A percentile compares a stretch with the other conserved stretches of the same genome.
phyloP scores from a whole-genome alignment of 2,888 invertebrate species.

The Cosmia pyralina region DNA sequence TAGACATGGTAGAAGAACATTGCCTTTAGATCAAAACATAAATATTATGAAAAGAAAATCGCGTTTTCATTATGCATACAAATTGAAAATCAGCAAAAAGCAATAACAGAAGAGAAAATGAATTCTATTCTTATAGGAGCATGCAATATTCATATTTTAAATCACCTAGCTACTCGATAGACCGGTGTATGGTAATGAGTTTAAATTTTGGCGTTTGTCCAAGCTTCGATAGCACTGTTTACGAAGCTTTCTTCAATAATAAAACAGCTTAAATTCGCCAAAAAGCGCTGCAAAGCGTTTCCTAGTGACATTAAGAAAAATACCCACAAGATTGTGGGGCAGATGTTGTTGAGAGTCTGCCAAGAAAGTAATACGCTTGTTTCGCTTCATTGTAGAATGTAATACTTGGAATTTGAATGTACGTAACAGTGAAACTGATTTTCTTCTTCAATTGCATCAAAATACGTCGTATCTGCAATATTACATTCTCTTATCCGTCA shows the following conservation, averaged over 20 bases:
- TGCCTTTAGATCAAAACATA: not conserved
- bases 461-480: not conserved
- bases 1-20: not conserved
- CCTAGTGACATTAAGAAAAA: slow-evolving; percentile 56
- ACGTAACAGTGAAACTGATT: slow-evolving; percentile 57
- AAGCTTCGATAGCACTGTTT: slow-evolving; percentile 63
- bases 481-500: not conserved
- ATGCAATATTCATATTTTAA: slow-evolving; percentile 50
- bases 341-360: slow-evolving; percentile 64
- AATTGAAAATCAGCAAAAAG: slow-evolving; percentile 42
- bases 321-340: slow-evolving; percentile 50
- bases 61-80: slow-evolving; percentile 33
- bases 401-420: slow-evolving; percentile 62
- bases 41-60: slow-evolving; percentile 24
- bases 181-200: slow-evolving; percentile 59
- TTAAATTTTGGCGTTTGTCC: slow-evolving; percentile 62
- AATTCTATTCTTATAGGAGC: slow-evolving; percentile 7
- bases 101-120: slow-evolving; percentile 26
- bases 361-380: slow-evolving; percentile 56
- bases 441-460: slow-evolving; percentile 61
- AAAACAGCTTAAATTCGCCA: slow-evolving; percentile 43
- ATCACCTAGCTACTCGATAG: slow-evolving; percentile 43
- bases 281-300: slow-evolving; percentile 50
- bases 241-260: slow-evolving; percentile 53
- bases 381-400: slow-evolving; percentile 50